A percentile compares a stretch with the other conserved stretches of the same genome.
Conservation (phyloP, 2,113 vertebrate species). For the Neomonachus schauinslandi region DNA sequence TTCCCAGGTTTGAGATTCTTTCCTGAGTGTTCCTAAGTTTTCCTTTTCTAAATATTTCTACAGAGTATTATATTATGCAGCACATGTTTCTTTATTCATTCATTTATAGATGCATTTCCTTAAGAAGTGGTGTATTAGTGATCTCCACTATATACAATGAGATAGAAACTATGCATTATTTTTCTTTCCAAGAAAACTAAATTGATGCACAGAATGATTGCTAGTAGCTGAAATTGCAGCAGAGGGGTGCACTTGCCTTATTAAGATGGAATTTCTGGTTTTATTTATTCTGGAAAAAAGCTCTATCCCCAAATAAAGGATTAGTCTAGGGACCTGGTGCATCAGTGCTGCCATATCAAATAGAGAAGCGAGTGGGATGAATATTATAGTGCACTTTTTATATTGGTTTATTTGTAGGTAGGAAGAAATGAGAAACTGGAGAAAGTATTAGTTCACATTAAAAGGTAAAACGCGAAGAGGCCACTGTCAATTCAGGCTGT, state of each 20-base stretch:
- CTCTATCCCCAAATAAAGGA: slow-evolving; percentile 63
- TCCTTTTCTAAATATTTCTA: slow-evolving; percentile 63
- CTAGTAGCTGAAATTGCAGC: slow-evolving; percentile 50
- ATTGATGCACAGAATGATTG: slow-evolving; percentile 64
- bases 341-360: slow-evolving; percentile 41
- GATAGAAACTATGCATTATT: slow-evolving; percentile 60
- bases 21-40: slow-evolving; percentile 23
- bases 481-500: slow-evolving; percentile 61
- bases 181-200: slow-evolving; percentile 69
- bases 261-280: slow-evolving; percentile 75
- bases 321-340: slow-evolving; percentile 61
- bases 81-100: slow-evolving; percentile 42
- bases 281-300: slow-evolving; percentile 66
- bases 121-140: slow-evolving; percentile 58
- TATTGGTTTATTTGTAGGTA: slow-evolving; percentile 65
- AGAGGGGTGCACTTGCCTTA: slow-evolving; percentile 66
- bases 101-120: slow-evolving; percentile 52
- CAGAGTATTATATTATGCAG: slow-evolving; percentile 55
- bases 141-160: slow-evolving; percentile 25
- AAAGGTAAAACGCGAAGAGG: slow-evolving; percentile 66
- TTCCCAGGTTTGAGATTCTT: slow-evolving; percentile 55
- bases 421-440: slow-evolving; percentile 64
- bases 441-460: slow-evolving; percentile 74
- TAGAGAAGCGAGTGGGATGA: slow-evolving; percentile 34
- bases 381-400: slow-evolving; percentile 48